phyloP scores from a whole-genome alignment of 92 coral and sea anemone species.

The Chrysogorgia sp. region DNA sequence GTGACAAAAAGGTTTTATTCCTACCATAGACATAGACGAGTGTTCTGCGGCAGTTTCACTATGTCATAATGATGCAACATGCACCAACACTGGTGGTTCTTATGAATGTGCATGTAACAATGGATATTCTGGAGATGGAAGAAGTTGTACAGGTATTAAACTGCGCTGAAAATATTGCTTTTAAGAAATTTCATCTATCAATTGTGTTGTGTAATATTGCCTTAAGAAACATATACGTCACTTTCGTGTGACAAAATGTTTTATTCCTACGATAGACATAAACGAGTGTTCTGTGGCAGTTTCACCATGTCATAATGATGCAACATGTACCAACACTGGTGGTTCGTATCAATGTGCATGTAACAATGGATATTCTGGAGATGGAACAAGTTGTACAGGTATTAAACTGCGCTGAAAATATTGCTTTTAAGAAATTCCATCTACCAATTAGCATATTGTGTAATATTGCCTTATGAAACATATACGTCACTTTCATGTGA shows the following conservation, averaged over 20 bases:
- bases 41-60: slow-evolving; percentile 30
- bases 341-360: slow-evolving; percentile 37
- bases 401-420: too few relatives aligned
- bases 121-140: slow-evolving; percentile 60
- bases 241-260: too few relatives aligned
- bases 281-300: slow-evolving; percentile 42
- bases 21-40: slow-evolving; percentile 42
- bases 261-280: slow-evolving; percentile 11
- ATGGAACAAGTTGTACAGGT: too few relatives aligned
- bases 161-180: too few relatives aligned
- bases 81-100: slow-evolving; percentile 35
- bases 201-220: too few relatives aligned
- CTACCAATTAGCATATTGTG: background rate
- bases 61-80: slow-evolving; percentile 29
- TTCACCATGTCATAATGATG: slow-evolving; percentile 39
- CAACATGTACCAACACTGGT: slow-evolving; percentile 30
- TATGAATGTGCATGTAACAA: slow-evolving; percentile 45
- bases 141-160: slow-evolving; percentile 1
- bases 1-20: background rate
- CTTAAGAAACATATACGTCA: too few relatives aligned
- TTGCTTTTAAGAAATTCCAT: too few relatives aligned
- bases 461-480: background rate
- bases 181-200: too few relatives aligned
- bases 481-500: too few relatives aligned
- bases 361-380: too few relatives aligned